phyloP scores from a whole-genome alignment of 1,140 invertebrate species.

The Eupristina koningsbergeri region DNA sequence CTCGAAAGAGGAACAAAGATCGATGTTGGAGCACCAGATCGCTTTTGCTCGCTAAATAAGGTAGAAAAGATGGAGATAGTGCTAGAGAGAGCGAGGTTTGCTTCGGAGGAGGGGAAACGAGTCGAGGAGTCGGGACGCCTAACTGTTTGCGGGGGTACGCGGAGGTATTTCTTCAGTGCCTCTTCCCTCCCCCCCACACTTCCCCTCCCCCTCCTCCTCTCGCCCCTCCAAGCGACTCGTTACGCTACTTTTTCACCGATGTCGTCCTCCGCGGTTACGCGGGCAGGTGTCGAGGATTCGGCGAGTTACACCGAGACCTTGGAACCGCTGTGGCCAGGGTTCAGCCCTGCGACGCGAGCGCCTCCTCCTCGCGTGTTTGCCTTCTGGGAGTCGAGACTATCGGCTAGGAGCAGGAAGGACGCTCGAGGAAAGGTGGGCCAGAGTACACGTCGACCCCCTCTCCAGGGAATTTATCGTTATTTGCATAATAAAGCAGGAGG shows the following conservation, averaged over 20 bases:
- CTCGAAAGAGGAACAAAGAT: neutral
- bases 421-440: neutral
- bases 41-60: neutral
- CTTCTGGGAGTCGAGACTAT: neutral
- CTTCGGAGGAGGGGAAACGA: neutral
- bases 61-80: conserved; percentile 22
- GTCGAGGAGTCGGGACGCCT: neutral
- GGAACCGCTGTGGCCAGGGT: no score
- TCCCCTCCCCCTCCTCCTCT: no score
- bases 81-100: neutral
- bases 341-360: no score
- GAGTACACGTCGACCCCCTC: no score
- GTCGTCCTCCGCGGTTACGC: neutral
- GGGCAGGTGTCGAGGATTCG: neutral
- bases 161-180: neutral
- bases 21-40: neutral
- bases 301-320: no score
- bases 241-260: conserved; percentile 13
- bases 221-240: neutral
- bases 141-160: neutral
- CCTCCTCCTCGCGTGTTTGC: no score
- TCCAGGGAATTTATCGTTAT: neutral
- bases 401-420: no score
- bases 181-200: no score
- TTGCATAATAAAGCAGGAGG: neutral